Evolutionary conservation across 2,113 vertebrate genomes (phyloP).

Genomic region (Aspiorhynchus laticeps): DNA sequence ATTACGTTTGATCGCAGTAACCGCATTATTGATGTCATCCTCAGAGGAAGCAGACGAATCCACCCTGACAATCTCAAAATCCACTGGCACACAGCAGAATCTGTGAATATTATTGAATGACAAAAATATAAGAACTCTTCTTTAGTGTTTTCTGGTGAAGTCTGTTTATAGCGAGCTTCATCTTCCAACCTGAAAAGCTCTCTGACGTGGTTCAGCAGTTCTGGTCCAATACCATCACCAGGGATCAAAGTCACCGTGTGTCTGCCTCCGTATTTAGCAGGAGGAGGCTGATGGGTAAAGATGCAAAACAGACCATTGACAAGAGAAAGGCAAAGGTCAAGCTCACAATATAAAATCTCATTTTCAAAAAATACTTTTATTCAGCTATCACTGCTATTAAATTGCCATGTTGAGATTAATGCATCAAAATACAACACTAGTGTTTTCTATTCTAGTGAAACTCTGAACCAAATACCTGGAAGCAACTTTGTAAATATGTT

Average conservation of each 20-base stretch:
- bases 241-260: conserved; percentile 86
- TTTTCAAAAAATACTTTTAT: background rate
- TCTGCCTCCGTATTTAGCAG: conserved; percentile 83
- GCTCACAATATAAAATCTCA: background rate
- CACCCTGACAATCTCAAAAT: conserved; percentile 83
- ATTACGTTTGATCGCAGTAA: conserved; percentile 84
- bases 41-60: conserved; percentile 70
- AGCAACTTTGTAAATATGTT: background rate
- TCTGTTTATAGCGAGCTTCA: background rate
- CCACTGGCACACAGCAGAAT: conserved; percentile 82
- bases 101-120: conserved; percentile 59
- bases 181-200: conserved; percentile 80
- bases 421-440: background rate
- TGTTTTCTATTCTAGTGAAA: background rate
- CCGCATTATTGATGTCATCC: conserved; percentile 79
- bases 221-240: conserved; percentile 84
- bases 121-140: background rate
- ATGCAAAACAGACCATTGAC: background rate
- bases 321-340: background rate
- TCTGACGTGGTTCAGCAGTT: conserved; percentile 79
- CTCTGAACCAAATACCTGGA: background rate
- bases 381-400: background rate
- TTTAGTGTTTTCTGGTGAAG: background rate
- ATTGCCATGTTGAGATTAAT: background rate
- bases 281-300: conserved; percentile 69